Percentiles rank a stretch among this genome's conserved stretches.
phyloP scores from a whole-genome alignment of 2,113 vertebrate genomes.

The Chloropsis hardwickii region DNA sequence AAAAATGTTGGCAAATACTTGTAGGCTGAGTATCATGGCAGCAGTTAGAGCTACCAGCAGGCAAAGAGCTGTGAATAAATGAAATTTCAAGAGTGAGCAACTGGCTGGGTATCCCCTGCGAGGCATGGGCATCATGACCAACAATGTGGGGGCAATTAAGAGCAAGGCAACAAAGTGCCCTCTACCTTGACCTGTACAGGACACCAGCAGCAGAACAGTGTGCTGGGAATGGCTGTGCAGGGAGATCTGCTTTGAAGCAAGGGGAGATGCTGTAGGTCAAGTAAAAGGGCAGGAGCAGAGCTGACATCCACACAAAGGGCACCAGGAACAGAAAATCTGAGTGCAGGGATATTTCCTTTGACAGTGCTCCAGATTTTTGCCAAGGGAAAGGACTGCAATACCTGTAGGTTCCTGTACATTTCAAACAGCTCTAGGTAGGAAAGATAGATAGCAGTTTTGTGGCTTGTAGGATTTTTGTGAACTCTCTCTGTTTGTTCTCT shows the following conservation, averaged over 20 bases:
- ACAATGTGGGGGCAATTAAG: background rate
- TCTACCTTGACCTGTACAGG: background rate
- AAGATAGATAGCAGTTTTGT: background rate
- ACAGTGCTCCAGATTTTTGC: background rate
- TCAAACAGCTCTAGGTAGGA: background rate
- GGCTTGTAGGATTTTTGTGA: background rate
- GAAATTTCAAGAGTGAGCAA: background rate
- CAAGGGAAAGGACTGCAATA: background rate
- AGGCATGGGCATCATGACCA: background rate
- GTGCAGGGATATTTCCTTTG: background rate
- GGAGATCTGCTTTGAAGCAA: background rate
- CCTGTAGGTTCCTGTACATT: background rate
- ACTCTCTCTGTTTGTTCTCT: background rate
- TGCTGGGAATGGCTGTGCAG: background rate
- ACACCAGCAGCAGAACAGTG: background rate
- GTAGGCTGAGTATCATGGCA: background rate
- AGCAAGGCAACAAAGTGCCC: background rate
- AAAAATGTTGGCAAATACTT: background rate
- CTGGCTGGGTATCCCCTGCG: background rate
- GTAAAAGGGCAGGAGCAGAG: background rate
- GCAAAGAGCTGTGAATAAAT: background rate
- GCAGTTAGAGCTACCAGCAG: background rate
- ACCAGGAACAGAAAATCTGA: background rate
- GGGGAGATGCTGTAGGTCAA: background rate
- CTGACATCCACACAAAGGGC: background rate